phyloP scores from a whole-genome alignment of 2,888 invertebrate species.

The Yponomeuta plumbellus region DNA sequence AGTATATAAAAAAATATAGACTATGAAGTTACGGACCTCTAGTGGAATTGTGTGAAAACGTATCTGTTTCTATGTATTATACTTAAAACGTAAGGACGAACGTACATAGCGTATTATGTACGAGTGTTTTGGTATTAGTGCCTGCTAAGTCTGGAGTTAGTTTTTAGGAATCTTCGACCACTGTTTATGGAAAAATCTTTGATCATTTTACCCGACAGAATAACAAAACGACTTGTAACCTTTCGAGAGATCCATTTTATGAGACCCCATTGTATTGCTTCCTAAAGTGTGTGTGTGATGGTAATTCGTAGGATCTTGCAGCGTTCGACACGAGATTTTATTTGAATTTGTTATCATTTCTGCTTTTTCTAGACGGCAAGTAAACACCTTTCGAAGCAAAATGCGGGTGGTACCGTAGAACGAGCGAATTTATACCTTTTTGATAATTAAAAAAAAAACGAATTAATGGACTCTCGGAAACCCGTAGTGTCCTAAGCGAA shows the following conservation, averaged over 20 bases:
- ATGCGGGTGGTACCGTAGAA: neutral
- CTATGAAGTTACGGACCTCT: constrained; percentile 58
- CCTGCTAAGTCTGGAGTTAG: constrained; percentile 66
- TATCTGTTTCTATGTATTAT: constrained; percentile 70
- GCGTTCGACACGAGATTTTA: constrained; percentile 42
- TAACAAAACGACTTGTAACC: constrained; percentile 43
- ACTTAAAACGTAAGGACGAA: constrained; percentile 42
- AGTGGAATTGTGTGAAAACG: constrained; percentile 72
- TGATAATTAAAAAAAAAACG: neutral
- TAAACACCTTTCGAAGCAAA: neutral
- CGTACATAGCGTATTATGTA: constrained; percentile 42
- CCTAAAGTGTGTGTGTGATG: constrained; percentile 17
- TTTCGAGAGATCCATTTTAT: constrained; percentile 53
- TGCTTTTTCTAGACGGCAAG: neutral
- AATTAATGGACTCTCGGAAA: constrained; percentile 56
- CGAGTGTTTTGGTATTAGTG: constrained; percentile 66
- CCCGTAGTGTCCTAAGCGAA: constrained; percentile 48
- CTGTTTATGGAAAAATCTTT: constrained; percentile 55
- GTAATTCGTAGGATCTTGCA: constrained; percentile 51
- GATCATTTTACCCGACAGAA: constrained; percentile 52
- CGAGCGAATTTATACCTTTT: constrained; percentile 26
- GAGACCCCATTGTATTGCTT: constrained; percentile 25
- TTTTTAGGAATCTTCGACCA: constrained; percentile 47
- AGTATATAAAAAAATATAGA: constrained; percentile 63
- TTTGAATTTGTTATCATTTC: constrained; percentile 39